These are phyloP conservation scores for Colistium nudipinnis DNA, from an alignment of 2,113 vertebrate genomes.

Conservation along the genomic window DNA sequence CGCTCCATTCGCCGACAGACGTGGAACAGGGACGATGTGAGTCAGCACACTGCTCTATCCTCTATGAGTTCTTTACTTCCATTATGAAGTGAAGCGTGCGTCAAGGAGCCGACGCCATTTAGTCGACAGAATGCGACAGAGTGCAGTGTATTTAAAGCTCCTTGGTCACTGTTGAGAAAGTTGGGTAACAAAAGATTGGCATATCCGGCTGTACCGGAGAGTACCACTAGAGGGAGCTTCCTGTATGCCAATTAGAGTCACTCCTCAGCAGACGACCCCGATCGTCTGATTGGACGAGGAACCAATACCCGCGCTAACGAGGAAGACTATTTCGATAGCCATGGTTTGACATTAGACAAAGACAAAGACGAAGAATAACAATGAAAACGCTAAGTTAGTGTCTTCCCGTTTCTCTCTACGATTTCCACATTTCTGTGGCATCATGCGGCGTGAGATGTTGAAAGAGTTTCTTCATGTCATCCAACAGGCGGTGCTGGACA, in stretches of 20 bases:
- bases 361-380: background rate
- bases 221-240: constrained; percentile 50
- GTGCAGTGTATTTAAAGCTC: background rate
- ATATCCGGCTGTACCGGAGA: background rate
- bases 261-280: background rate
- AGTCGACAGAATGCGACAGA: too few species aligned
- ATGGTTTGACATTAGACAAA: background rate
- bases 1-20: constrained; percentile 92
- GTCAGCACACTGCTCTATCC: background rate
- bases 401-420: background rate
- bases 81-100: too few species aligned
- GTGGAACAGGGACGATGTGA: constrained; percentile 96
- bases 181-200: background rate
- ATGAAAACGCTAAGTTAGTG: background rate
- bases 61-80: too few species aligned
- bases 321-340: background rate
- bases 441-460: background rate
- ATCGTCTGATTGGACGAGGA: too few species aligned
- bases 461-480: background rate
- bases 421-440: background rate
- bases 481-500: constrained; percentile 89
- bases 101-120: too few species aligned
- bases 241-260: background rate
- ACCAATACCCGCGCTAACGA: too few species aligned
- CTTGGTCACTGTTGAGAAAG: too few species aligned